Base-by-base conservation (phyloP, 2,113 vertebrate species). In the Pseudopodoces humilis region DNA sequence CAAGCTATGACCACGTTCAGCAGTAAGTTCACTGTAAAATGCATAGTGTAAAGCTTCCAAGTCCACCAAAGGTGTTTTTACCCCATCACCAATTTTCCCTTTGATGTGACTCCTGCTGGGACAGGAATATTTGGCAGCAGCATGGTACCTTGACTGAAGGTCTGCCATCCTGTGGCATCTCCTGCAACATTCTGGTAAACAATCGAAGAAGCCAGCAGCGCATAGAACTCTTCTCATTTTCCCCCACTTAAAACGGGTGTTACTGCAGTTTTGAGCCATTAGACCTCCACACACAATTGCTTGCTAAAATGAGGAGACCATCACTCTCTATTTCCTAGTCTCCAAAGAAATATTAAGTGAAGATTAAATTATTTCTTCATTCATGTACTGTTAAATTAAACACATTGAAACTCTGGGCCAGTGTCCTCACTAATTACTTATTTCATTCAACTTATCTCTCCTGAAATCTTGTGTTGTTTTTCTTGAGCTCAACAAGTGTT, bases 1-100 rank as follows among this genome's bases (percentile, higher is more conserved):
- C 13, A 27, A 74, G 55, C n/a, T 30, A 16, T 7, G 27, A 47
- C 17, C 15, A 41, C 0, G 0, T 11, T 41, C 20, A 87, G 52
- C 28, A 44, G 14, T 5, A 37, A 43, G 28, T 8, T 83, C 37
- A 55, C 43, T 37, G 39, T 33, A 31, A 82, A 67, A 44, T 2
- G 3, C 93, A 43, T 11, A 13, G 2, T 2, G 15, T 31, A 35
- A 86, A 60, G 25, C 15, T 58, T 60, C n/a, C 2, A 15, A 71
- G 24, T 39, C 35, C 60, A 47, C 49, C 68, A 49, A 16, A 75
- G 8, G 41, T 41, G 13, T 53, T n/a, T 46, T 8, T 4, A 21
- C 3, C 2, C 11, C 18, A 7, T 7, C 14, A 10, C 11, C 7
- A 37, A 8, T 19, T 58, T 33, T 46, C 11, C 28, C 15, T 50